Evolutionary conservation across 2,797 vertebrate species (phyloP).

Genomic region (Premnoplex brunnescens): DNA sequence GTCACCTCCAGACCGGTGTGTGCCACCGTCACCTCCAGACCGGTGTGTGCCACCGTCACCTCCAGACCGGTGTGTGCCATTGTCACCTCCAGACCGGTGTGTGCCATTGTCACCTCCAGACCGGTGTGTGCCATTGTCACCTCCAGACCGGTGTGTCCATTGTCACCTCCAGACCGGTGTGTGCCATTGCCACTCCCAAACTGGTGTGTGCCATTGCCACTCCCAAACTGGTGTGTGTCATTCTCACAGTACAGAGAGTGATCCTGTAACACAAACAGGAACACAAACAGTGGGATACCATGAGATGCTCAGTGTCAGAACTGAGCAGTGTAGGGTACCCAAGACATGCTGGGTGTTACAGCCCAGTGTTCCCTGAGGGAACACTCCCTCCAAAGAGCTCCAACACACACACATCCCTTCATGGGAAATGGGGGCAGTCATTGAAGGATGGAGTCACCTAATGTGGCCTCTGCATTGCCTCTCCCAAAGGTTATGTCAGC

Average conservation of each 20-base stretch:
- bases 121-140: not conserved
- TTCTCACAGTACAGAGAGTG: not conserved
- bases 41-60: not conserved
- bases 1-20: not conserved
- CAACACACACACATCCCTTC: accelerated
- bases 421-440: not conserved
- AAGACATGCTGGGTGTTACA: accelerated
- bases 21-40: not conserved
- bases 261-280: not conserved
- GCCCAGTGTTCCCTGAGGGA: not conserved
- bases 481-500: constrained; percentile 69
- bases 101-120: not conserved
- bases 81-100: not conserved
- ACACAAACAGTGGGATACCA: not conserved
- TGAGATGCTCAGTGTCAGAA: not conserved
- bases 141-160: not conserved
- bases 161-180: too few relatives aligned
- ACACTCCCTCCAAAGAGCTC: not conserved
- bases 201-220: not conserved
- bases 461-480: not conserved
- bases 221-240: not conserved
- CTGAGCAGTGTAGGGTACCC: not conserved
- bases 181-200: too few relatives aligned
- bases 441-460: not conserved
- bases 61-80: not conserved